Evolutionary conservation across 2,797 vertebrate genomes (phyloP).

Genomic region (Chelidonichthys spinosus): DNA sequence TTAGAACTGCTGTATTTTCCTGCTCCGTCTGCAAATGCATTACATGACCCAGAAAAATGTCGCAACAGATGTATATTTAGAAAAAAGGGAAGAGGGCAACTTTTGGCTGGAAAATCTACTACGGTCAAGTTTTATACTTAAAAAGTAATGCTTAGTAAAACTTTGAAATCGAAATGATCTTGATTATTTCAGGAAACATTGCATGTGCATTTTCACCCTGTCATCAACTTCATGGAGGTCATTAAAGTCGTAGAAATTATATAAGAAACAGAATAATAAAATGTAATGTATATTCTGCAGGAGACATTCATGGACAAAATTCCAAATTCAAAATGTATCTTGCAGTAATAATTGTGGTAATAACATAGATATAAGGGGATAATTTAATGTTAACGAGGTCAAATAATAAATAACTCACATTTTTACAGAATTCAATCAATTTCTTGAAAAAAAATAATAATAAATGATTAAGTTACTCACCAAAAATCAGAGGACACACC

Average conservation of each 20-base stretch:
- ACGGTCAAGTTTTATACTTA: neutral
- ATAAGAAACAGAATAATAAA: neutral
- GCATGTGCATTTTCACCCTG: neutral
- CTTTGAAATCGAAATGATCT: neutral
- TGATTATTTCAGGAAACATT: neutral
- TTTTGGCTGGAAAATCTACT: slow-evolving; percentile 34
- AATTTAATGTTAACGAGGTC: neutral
- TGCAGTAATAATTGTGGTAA: neutral
- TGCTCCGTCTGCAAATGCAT: slow-evolving; percentile 20
- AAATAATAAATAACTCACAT: neutral
- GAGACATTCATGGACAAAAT: neutral
- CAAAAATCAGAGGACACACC: slow-evolving; percentile 64
- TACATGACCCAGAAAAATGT: slow-evolving; percentile 44
- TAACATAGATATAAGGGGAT: neutral
- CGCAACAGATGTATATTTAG: slow-evolving; percentile 70
- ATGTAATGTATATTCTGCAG: neutral
- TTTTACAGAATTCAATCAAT: neutral
- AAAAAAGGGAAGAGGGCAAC: slow-evolving; percentile 72
- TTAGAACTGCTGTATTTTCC: neutral
- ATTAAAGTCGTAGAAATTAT: neutral
- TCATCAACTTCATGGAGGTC: neutral
- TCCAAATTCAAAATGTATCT: neutral
- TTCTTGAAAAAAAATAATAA: neutral
- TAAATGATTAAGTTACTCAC: slow-evolving; percentile 65
- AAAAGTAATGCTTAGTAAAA: neutral